Conservation (phyloP, 2,888 invertebrate species). For the Eupithecia pulchellata region DNA sequence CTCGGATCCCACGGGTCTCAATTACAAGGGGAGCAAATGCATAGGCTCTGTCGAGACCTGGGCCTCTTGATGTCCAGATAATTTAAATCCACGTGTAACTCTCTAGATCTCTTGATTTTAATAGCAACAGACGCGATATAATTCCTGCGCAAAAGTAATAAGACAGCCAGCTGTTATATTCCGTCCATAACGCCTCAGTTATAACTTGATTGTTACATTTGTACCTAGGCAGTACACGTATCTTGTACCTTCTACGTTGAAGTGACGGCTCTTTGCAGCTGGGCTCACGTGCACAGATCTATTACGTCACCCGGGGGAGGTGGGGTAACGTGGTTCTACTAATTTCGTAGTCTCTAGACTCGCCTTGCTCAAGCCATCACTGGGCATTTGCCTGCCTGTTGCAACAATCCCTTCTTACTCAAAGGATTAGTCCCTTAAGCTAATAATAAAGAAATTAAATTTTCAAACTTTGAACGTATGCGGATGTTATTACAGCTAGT, state of each 20-base stretch:
- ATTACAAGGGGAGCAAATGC: too few relatives aligned
- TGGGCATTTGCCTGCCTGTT: slow-evolving; percentile 50
- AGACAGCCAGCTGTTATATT: neutral
- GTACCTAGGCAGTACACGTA: neutral
- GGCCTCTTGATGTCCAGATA: too few relatives aligned
- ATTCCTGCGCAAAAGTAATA: neutral
- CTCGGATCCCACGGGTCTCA: too few relatives aligned
- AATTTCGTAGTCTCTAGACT: slow-evolving; percentile 72
- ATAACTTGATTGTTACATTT: neutral
- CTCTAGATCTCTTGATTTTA: neutral
- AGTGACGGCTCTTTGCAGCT: slow-evolving; percentile 45
- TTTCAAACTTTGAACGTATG: slow-evolving; percentile 47
- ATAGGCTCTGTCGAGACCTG: too few relatives aligned
- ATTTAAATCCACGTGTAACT: too few relatives aligned
- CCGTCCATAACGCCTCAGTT: neutral
- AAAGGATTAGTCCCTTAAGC: slow-evolving; percentile 62
- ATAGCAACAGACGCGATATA: neutral
- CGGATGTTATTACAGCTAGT: slow-evolving; percentile 40
- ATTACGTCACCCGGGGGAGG: slow-evolving; percentile 48
- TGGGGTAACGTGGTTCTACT: slow-evolving; percentile 65
- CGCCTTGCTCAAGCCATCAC: slow-evolving; percentile 63
- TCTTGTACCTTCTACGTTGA: slow-evolving; percentile 8
- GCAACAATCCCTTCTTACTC: slow-evolving; percentile 61
- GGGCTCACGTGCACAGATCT: slow-evolving; percentile 51
- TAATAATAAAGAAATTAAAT: slow-evolving; percentile 64